These are phyloP conservation scores for Sisyra nigra DNA, from an alignment of 2,888 invertebrate species.

Conservation along the genomic window DNA sequence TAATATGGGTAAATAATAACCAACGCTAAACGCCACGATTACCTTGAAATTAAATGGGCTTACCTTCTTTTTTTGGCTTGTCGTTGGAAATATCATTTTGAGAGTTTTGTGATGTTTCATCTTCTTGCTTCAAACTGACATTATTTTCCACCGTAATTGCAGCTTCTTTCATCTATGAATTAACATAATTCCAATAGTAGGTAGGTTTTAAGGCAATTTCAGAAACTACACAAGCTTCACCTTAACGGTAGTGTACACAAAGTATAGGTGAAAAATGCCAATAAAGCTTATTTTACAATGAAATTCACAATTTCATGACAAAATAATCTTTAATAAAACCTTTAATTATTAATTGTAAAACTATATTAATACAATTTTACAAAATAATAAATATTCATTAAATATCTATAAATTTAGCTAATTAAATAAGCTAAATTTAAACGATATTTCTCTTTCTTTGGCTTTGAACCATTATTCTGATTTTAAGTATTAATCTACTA, in stretches of 20 bases:
- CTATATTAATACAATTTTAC: not conserved
- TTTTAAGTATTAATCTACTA: too few species aligned
- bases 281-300: not conserved
- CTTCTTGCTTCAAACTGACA: too few species aligned
- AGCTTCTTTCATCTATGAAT: too few species aligned
- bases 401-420: too few species aligned
- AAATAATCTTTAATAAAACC: not conserved
- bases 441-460: too few species aligned
- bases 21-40: too few species aligned
- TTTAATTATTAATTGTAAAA: not conserved
- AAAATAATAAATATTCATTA: too few species aligned
- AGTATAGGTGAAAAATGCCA: conserved; percentile 20
- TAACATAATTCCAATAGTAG: too few species aligned
- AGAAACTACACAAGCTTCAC: conserved; percentile 13
- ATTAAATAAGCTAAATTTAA: not conserved
- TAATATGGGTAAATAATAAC: too few species aligned
- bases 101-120: not conserved
- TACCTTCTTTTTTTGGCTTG: not conserved
- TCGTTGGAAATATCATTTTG: not conserved
- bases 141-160: not conserved
- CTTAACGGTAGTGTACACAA: conserved; percentile 19
- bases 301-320: not conserved
- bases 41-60: too few species aligned
- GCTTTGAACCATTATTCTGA: too few species aligned
- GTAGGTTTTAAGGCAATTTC: not conserved